Percentiles rank a stretch among this genome's conserved stretches.
These are phyloP conservation scores for Drosophila baimaii DNA, from an alignment of 1,140 invertebrate species.

Conservation along the genomic window DNA sequence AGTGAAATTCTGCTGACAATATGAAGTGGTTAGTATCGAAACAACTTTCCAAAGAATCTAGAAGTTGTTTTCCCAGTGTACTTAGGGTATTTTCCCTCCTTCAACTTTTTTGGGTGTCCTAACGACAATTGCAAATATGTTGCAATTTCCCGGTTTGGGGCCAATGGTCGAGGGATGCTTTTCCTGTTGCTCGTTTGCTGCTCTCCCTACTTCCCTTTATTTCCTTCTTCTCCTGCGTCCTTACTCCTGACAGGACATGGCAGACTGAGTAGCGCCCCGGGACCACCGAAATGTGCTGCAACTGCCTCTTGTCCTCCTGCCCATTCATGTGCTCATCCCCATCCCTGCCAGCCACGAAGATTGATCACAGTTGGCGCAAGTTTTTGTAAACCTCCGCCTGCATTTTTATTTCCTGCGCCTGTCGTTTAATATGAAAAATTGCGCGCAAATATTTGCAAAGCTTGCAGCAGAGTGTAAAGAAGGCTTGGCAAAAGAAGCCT, in stretches of 20 bases:
- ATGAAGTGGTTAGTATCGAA: too few species aligned
- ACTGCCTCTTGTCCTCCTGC: constrained; percentile 44
- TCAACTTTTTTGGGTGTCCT: constrained; percentile 27
- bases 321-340: not conserved
- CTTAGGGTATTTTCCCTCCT: constrained; percentile 1
- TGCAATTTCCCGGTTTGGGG: constrained; percentile 69
- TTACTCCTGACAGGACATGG: constrained; percentile 44
- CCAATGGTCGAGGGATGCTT: constrained; percentile 28
- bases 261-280: constrained; percentile 48
- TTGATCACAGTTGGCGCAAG: constrained; percentile 74
- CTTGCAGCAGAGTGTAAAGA: constrained; percentile 25
- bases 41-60: too few species aligned
- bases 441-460: constrained; percentile 74
- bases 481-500: constrained; percentile 6
- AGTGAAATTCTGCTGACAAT: too few species aligned
- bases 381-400: constrained; percentile 63
- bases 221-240: constrained; percentile 7
- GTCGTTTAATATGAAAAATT: constrained; percentile 81
- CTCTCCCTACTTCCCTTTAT: constrained; percentile 1
- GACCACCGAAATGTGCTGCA: constrained; percentile 68
- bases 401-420: constrained; percentile 74
- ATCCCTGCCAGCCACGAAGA: constrained; percentile 56
- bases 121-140: constrained; percentile 80
- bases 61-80: constrained; percentile 3
- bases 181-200: constrained; percentile 30